Evolutionary conservation across 2,113 vertebrate species (phyloP).

Genomic region (Bujurquina vittata): DNA sequence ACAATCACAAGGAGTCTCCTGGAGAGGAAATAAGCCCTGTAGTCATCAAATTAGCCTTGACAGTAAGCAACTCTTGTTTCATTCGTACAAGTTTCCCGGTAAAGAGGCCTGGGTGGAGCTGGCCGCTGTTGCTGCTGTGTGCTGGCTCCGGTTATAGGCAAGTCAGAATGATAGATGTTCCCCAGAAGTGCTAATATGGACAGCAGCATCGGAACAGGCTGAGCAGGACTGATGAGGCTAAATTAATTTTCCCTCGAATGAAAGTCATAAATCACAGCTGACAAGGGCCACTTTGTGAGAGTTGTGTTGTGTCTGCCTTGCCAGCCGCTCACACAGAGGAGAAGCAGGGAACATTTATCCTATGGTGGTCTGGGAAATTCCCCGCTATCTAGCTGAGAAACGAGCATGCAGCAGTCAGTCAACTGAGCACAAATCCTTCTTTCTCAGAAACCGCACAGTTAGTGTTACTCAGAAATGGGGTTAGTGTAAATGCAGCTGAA

Average conservation of each 20-base stretch:
- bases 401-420: conserved; percentile 53
- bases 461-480: conserved; percentile 26
- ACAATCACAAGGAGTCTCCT: conserved; percentile 19
- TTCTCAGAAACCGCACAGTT: conserved; percentile 45
- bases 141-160: conserved; percentile 39
- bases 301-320: conserved; percentile 66
- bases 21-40: conserved; percentile 34
- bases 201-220: conserved; percentile 58
- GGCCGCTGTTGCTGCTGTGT: background rate
- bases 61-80: conserved; percentile 57
- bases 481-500: background rate
- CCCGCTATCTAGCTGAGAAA: conserved; percentile 32
- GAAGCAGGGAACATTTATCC: conserved; percentile 63
- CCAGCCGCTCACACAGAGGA: conserved; percentile 48
- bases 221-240: conserved; percentile 67
- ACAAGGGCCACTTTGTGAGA: conserved; percentile 72
- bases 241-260: conserved; percentile 79
- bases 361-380: conserved; percentile 64
- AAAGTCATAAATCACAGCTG: conserved; percentile 76
- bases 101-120: conserved; percentile 31
- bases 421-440: conserved; percentile 10
- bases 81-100: conserved; percentile 33
- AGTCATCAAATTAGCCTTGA: conserved; percentile 49
- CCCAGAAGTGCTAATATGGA: conserved; percentile 73
- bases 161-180: conserved; percentile 76